A percentile compares a stretch with the other conserved stretches of the same genome.
Conservation (phyloP, 1,140 invertebrate species). For the Asbolus verrucosus region DNA sequence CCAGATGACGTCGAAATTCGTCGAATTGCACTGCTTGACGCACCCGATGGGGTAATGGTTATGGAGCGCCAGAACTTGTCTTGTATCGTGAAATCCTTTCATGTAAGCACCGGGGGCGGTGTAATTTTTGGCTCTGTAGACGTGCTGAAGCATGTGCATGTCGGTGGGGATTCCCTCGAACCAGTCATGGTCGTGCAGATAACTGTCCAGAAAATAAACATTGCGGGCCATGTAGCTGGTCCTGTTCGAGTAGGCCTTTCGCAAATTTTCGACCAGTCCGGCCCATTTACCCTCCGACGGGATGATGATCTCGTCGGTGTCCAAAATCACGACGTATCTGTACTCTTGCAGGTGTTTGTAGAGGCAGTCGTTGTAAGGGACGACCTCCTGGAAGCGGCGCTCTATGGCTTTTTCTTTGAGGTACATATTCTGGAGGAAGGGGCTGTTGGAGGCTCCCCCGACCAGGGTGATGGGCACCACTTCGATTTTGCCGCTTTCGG, state of each 20-base stretch:
- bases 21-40: slow-evolving; percentile 80
- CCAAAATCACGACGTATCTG: slow-evolving; percentile 88
- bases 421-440: slow-evolving; percentile 86
- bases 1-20: slow-evolving; percentile 82
- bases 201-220: slow-evolving; percentile 78
- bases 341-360: slow-evolving; percentile 92
- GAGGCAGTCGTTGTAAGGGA: slow-evolving; percentile 95
- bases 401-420: slow-evolving; percentile 87
- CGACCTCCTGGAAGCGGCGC: slow-evolving; percentile 93
- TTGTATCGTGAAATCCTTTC: slow-evolving; percentile 93
- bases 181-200: slow-evolving; percentile 82
- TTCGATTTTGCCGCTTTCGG: slow-evolving; percentile 71
- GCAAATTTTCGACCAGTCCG: slow-evolving; percentile 75
- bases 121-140: slow-evolving; percentile 88
- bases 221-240: not conserved
- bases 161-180: slow-evolving; percentile 86
- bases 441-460: slow-evolving; percentile 90
- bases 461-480: slow-evolving; percentile 88
- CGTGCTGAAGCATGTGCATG: slow-evolving; percentile 93
- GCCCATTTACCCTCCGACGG: slow-evolving; percentile 84
- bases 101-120: slow-evolving; percentile 92
- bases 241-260: not conserved
- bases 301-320: slow-evolving; percentile 95
- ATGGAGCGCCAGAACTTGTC: slow-evolving; percentile 87
- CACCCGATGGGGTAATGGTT: slow-evolving; percentile 93